Percentiles rank a stretch among this genome's conserved stretches.
Conservation (phyloP, 2,113 vertebrate genomes). For the Peromyscus maniculatus region DNA sequence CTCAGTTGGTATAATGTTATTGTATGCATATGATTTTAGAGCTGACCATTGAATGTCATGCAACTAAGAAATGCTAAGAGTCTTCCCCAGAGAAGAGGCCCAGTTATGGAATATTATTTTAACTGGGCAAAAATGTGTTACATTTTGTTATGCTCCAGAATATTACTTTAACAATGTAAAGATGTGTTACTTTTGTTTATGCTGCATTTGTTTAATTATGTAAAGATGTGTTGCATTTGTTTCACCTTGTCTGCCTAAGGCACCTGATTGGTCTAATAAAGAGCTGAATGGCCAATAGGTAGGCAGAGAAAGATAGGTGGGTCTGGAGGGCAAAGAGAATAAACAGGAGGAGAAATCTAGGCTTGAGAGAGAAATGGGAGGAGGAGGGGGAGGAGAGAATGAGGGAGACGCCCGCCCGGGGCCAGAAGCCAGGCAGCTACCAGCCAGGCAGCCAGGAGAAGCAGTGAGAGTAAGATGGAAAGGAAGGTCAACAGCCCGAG, state of each 20-base stretch:
- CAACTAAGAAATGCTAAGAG: not conserved
- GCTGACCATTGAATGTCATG: not conserved
- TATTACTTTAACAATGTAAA: not conserved
- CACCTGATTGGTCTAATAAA: not conserved
- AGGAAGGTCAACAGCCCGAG: not conserved
- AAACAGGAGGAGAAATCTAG: not conserved
- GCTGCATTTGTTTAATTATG: too few species aligned
- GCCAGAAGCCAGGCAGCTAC: not conserved
- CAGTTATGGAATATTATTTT: not conserved
- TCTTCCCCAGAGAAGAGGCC: not conserved
- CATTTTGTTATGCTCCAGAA: not conserved
- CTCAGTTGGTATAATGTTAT: not conserved
- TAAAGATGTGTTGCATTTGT: not conserved
- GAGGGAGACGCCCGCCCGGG: not conserved
- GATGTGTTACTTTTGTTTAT: too few species aligned
- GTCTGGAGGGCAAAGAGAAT: not conserved
- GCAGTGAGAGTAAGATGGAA: not conserved
- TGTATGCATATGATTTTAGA: not conserved
- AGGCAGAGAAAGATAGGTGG: not conserved
- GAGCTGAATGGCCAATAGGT: not conserved
- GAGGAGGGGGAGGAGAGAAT: too few species aligned
- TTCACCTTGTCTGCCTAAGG: not conserved
- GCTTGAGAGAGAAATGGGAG: not conserved
- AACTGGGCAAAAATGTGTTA: too few species aligned
- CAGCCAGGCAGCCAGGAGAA: not conserved